Conservation (phyloP, 2,113 vertebrate species). For the Microcebus lehilahytsara region DNA sequence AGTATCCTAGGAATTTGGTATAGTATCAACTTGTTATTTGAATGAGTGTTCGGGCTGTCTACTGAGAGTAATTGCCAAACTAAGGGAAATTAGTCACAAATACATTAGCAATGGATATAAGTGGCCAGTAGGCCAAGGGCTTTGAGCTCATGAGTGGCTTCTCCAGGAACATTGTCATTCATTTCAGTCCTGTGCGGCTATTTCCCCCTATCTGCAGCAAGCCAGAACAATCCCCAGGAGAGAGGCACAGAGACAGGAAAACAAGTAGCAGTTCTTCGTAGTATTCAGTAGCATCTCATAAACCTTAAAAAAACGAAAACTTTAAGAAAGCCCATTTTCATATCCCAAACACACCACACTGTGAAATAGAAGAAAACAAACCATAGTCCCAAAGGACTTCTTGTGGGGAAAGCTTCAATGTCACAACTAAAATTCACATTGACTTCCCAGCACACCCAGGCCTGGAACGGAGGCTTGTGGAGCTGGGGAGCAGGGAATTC, state of each 20-base stretch:
- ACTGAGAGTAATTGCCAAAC: not conserved
- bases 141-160: not conserved
- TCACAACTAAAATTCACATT: not conserved
- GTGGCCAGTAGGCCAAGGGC: not conserved
- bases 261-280: not conserved
- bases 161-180: not conserved
- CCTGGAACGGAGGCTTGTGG: not conserved
- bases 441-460: fast-evolving
- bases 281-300: not conserved
- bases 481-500: not conserved
- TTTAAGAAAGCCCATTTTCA: not conserved
- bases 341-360: not conserved
- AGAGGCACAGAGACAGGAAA: not conserved
- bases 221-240: not conserved
- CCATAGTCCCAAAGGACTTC: not conserved
- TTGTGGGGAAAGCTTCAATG: not conserved
- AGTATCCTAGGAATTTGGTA: not conserved
- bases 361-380: not conserved
- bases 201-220: not conserved
- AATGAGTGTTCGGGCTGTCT: not conserved
- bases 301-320: not conserved
- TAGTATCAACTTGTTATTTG: not conserved
- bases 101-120: not conserved
- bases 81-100: not conserved
- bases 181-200: not conserved